Evolutionary conservation across 2,888 invertebrate species (phyloP).

Genomic region (Harpalus rubripes): DNA sequence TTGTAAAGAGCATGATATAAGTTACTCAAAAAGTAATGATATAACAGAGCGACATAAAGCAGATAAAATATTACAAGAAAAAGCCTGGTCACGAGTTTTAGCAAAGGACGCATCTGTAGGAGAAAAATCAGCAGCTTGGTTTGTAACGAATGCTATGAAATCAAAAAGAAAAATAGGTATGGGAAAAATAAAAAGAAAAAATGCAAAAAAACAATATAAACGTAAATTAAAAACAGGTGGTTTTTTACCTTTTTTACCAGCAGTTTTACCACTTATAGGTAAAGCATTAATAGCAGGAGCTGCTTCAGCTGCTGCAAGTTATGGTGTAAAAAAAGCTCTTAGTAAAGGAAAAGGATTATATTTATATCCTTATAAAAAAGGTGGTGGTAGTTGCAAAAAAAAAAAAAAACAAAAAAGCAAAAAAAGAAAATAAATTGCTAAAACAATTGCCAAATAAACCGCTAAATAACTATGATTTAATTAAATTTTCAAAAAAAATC

Average conservation of each 20-base stretch:
- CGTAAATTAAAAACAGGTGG: constrained; percentile 70
- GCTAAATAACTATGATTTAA: constrained; percentile 68
- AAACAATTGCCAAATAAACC: constrained; percentile 68
- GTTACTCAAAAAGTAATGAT: constrained; percentile 67
- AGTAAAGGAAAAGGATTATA: constrained; percentile 28
- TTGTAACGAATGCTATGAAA: constrained; percentile 70
- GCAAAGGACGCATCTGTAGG: constrained; percentile 69
- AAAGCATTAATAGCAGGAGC: constrained; percentile 71
- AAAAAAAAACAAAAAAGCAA: neutral
- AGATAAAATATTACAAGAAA: constrained; percentile 71
- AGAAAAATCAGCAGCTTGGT: constrained; percentile 70
- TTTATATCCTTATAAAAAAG: constrained; percentile 42
- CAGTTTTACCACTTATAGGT: constrained; percentile 69
- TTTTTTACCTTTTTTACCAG: constrained; percentile 71
- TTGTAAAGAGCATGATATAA: constrained; percentile 71
- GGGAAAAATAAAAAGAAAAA: constrained; percentile 18
- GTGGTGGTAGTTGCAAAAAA: neutral
- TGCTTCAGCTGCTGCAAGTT: constrained; percentile 72
- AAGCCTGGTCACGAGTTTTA: constrained; percentile 69
- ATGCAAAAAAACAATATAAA: constrained; percentile 21
- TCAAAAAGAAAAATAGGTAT: constrained; percentile 70
- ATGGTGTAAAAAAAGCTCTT: constrained; percentile 15
- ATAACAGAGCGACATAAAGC: constrained; percentile 70
- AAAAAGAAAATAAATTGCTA: constrained; percentile 10
- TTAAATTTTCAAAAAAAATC: constrained; percentile 50